Conservation (phyloP, 2,113 vertebrate genomes). For the Psittacula cyanocephala region DNA sequence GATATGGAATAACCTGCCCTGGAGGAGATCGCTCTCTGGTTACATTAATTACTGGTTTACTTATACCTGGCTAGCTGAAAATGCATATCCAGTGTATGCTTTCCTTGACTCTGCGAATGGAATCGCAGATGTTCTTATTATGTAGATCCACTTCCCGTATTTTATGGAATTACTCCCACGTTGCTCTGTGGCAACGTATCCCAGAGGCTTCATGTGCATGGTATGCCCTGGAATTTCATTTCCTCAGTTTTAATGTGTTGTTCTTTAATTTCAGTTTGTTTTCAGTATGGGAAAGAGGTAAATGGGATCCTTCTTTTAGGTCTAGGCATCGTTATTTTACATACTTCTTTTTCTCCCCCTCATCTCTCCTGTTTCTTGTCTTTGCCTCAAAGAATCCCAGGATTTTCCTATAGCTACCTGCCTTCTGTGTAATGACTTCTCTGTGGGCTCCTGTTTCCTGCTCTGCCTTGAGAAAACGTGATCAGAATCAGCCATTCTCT, state of each 20-base stretch:
- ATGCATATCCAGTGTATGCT: not conserved
- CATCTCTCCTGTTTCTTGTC: not conserved
- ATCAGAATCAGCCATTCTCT: not conserved
- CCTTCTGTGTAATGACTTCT: not conserved
- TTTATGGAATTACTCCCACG: slow-evolving; percentile 39
- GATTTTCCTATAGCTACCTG: not conserved
- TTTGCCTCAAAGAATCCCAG: not conserved
- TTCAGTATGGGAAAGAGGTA: not conserved
- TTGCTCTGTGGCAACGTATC: slow-evolving; percentile 21
- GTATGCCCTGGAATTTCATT: slow-evolving; percentile 39
- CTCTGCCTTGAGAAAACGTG: not conserved
- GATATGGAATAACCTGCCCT: not conserved
- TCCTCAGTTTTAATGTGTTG: slow-evolving; percentile 43
- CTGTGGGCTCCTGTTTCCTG: not conserved
- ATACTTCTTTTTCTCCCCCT: not conserved
- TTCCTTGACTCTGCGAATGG: not conserved
- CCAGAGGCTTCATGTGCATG: not conserved
- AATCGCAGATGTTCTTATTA: slow-evolving; percentile 6
- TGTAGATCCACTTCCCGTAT: slow-evolving; percentile 12
- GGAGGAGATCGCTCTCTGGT: not conserved
- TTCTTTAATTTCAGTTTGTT: slow-evolving; percentile 47
- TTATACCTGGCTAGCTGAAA: not conserved
- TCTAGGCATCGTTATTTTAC: not conserved
- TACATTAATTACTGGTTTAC: not conserved
- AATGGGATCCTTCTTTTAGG: not conserved